phyloP scores from a whole-genome alignment of 2,888 invertebrate species.

The Arge pagana region DNA sequence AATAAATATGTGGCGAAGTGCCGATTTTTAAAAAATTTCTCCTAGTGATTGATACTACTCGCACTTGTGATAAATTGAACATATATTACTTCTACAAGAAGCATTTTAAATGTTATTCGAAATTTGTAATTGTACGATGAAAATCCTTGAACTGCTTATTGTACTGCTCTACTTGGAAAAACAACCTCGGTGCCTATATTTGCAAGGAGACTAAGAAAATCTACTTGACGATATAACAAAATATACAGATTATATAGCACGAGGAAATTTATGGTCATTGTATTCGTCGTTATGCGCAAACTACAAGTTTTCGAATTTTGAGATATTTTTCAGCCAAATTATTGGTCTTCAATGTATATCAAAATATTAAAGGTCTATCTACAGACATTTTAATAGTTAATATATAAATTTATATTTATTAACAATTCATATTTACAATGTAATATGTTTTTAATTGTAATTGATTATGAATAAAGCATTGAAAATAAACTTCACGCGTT shows the following conservation, averaged over 20 bases:
- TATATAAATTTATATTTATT: constrained; percentile 25
- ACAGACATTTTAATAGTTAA: constrained; percentile 9
- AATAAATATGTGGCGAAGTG: too few relatives aligned
- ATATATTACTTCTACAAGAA: too few relatives aligned
- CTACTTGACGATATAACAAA: constrained; percentile 8
- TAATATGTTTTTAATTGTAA: constrained; percentile 27
- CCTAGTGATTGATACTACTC: too few relatives aligned
- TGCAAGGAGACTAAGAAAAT: too few relatives aligned
- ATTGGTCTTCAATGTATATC: constrained; percentile 3
- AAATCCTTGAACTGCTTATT: not conserved
- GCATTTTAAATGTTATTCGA: too few relatives aligned
- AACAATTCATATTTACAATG: constrained; percentile 41
- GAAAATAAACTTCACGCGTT: not conserved
- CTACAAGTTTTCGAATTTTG: too few relatives aligned
- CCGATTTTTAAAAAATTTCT: too few relatives aligned
- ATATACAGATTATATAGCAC: not conserved
- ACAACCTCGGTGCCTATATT: constrained; percentile 9
- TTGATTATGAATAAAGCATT: constrained; percentile 11
- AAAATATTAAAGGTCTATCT: not conserved
- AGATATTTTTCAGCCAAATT: too few relatives aligned
- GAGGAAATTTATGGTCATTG: not conserved
- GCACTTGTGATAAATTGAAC: too few relatives aligned
- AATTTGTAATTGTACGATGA: too few relatives aligned
- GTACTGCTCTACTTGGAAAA: not conserved
- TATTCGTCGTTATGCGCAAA: too few relatives aligned